Base-by-base conservation (phyloP, 2,113 vertebrate genomes). In the Brachyistius frenatus region DNA sequence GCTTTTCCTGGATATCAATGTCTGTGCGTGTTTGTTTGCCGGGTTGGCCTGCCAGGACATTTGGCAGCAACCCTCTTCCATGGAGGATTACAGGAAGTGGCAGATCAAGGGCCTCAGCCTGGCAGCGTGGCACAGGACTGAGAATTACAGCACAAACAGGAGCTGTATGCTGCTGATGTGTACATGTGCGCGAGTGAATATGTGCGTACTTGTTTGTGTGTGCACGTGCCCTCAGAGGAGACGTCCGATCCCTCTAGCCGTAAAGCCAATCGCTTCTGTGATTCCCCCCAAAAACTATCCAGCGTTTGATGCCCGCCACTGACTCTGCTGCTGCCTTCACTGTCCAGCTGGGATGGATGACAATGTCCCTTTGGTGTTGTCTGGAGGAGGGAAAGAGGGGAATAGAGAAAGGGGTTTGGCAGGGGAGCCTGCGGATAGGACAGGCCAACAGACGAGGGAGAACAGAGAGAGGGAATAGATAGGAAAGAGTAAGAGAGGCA, bases 91-190 rank as follows among this genome's bases (percentile, higher is more conserved):
- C 91, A 88, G 86, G 89, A 94, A 86, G 91, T 91, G 91, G 88
- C 88, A 92, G 93, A 94, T 92, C 92, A 93, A 92, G 91, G 89
- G 91, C 75, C 81, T 86, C 66, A 60, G 89, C 77, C 83, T 91
- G 87, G 90, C 86, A 90, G 82, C 9, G 39, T 64, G 84, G 87
- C 81, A 84, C 79, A 86, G 74, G 80, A 80, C 76, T 66, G 80
- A 90, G 86, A 88, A 93, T 91, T 92, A 93, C 84, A 81, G 71
- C 85, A 80, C 87, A 71, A 87, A 47, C 67, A 76, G 78, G 72
- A 86, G 71, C 78, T 80, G 80, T 78, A 52, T 73, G 64, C 49
- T 23, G 23, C 52, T 55, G 72, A 56, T 73, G 78, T 75, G 60
- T 84, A 66, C 54, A 63, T 79, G 64, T 50, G 47, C 62, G 73